Percentiles rank a stretch among this genome's conserved stretches.
Conservation (phyloP, 2,797 vertebrate species). For the Tapera naevia region DNA sequence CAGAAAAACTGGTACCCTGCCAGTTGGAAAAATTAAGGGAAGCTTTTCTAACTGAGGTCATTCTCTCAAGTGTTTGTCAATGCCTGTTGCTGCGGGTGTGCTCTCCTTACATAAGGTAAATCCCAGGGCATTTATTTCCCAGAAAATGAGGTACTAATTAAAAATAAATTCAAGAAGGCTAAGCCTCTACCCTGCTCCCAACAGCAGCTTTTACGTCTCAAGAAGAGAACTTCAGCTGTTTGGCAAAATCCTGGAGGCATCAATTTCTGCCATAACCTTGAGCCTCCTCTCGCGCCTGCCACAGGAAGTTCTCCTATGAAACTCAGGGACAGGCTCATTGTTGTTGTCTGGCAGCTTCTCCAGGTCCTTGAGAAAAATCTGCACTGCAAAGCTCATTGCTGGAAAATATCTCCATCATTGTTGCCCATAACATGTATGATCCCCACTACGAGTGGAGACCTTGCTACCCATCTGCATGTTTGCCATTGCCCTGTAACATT, state of each 20-base stretch:
- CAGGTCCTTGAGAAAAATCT: neutral
- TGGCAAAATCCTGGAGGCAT: neutral
- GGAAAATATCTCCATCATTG: neutral
- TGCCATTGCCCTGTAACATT: neutral
- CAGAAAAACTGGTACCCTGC: neutral
- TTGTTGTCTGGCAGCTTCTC: neutral
- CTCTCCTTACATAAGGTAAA: neutral
- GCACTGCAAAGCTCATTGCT: neutral
- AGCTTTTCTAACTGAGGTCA: neutral
- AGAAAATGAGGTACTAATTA: neutral
- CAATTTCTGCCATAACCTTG: neutral
- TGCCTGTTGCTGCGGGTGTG: neutral
- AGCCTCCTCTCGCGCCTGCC: neutral
- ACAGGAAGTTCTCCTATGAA: neutral
- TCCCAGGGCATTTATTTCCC: neutral
- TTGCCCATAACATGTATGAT: neutral
- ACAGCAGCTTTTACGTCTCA: neutral
- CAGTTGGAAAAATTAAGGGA: neutral
- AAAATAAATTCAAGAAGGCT: neutral
- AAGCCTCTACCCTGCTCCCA: neutral
- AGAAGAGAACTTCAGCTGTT: neutral
- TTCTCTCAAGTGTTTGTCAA: neutral
- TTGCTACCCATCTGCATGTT: fast-evolving
- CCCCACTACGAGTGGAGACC: fast-evolving
- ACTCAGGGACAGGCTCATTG: neutral